These are phyloP conservation scores for Nephila pilipes DNA, from an alignment of 1,140 invertebrate species.

Conservation along the genomic window DNA sequence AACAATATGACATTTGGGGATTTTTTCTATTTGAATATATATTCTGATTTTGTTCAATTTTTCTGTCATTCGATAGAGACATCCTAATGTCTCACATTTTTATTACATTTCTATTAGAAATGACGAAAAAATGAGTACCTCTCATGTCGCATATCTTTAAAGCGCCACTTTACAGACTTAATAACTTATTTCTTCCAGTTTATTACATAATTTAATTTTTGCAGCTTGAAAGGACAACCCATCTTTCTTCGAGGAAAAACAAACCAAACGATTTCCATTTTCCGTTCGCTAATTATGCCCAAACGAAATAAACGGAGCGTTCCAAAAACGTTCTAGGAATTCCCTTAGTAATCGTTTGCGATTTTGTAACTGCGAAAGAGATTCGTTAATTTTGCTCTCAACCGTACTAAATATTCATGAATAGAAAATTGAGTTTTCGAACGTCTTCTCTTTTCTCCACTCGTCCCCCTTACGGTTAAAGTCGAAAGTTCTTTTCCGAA, in stretches of 20 bases:
- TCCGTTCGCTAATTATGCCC: background rate
- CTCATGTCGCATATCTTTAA: no score
- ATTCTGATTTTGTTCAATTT: no score
- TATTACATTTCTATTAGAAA: no score
- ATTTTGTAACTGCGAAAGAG: background rate
- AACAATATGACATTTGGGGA: no score
- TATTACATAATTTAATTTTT: no score
- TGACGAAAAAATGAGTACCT: no score
- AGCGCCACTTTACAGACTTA: no score
- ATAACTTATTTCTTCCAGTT: no score
- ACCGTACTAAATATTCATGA: slow-evolving; percentile 13
- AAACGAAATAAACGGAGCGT: background rate
- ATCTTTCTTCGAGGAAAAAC: background rate
- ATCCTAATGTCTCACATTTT: no score
- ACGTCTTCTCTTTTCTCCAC: background rate
- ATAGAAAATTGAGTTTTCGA: slow-evolving; percentile 10
- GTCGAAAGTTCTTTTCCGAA: background rate
- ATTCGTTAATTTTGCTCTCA: slow-evolving; percentile 8
- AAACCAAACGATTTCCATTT: background rate
- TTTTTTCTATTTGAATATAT: no score
- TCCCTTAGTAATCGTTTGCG: slow-evolving; percentile 8
- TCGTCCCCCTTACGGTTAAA: background rate
- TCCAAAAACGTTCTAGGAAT: background rate
- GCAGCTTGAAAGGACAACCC: background rate
- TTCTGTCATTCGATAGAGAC: no score